Base-by-base conservation (phyloP, 2,888 invertebrate species). In the Xestoiulus laeticollis region DNA sequence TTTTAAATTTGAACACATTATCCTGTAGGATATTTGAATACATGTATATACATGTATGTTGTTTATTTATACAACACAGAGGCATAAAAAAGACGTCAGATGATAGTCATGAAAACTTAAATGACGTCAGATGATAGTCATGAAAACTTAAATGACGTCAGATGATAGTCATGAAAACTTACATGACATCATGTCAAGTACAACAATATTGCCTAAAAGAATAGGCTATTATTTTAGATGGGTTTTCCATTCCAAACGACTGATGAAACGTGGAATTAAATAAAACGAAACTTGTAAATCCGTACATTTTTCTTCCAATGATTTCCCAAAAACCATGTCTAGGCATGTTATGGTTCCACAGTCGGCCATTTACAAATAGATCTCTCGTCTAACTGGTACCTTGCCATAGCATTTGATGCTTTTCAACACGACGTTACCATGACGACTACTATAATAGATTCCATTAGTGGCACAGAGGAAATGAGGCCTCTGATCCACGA, bases 401-500 rank as follows among this genome's bases (percentile, higher is more conserved):
- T 78, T 78, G 78, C 30, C 6, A 32, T 16, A 12, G 78, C 78
- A 78, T 32, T 78, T 16, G 78, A 30, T 78, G 78, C 26, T 38
- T 85, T 85, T 85, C 85, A 38, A 43, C 85, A 85, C 85, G 26
- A 85, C n/a, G 87, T 87, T 78, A 22, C 78, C 78, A 87, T 87
- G 87, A 10, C 32, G 38, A 78, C 87, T 33, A 38, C 59, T 85
- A 87, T 87, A 87, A 87, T 87, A 87, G 87, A 87, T 87, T 87
- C 87, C 87, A 87, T 87, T 87, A 87, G 87, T 68, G 87, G 68
- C 78, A 87, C 87, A 87, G 87, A 87, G 87, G 87, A 87, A 87
- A 87, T 87, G 87, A 87, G 59, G 87, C 53, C 59, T 78, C 59
- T 87, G 87, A 87, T 85, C 44, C 85, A 85, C 85, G 26, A 78